phyloP scores from a whole-genome alignment of 2,888 invertebrate species.

The Hybos culiciformis region DNA sequence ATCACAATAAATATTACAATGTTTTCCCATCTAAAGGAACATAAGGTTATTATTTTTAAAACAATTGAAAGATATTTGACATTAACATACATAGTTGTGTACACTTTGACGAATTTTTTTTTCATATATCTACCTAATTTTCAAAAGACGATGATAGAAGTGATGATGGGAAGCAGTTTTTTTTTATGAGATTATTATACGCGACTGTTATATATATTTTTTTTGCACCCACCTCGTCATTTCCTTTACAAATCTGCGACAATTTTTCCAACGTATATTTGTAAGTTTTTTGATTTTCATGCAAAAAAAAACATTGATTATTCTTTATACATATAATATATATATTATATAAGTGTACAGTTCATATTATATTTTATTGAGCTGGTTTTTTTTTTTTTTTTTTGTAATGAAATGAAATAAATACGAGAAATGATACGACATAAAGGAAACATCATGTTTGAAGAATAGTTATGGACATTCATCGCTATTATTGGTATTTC shows the following conservation, averaged over 20 bases:
- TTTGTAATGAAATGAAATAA: too few relatives aligned
- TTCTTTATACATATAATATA: too few relatives aligned
- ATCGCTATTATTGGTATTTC: background rate
- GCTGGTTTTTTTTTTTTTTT: background rate
- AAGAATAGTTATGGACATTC: constrained; percentile 4
- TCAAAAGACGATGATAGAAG: background rate
- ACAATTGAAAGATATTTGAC: too few relatives aligned
- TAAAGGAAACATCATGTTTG: constrained; percentile 18
- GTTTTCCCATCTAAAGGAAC: too few relatives aligned
- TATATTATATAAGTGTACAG: too few relatives aligned
- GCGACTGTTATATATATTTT: constrained; percentile 13
- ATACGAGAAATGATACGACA: constrained; percentile 9
- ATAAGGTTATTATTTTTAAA: too few relatives aligned
- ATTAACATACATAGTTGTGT: too few relatives aligned
- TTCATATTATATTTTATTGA: background rate
- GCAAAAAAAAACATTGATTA: too few relatives aligned
- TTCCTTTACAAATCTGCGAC: constrained; percentile 13
- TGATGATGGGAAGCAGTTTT: constrained; percentile 15
- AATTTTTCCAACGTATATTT: too few relatives aligned
- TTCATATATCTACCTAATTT: background rate
- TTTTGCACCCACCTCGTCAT: constrained; percentile 22
- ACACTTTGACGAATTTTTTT: too few relatives aligned
- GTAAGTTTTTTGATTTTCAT: too few relatives aligned
- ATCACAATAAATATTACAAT: too few relatives aligned
- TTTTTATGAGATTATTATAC: constrained; percentile 21